A percentile compares a stretch with the other conserved stretches of the same genome.
These are phyloP conservation scores for Asarcornis scutulata DNA, from an alignment of 2,113 vertebrate genomes.

Conservation along the genomic window DNA sequence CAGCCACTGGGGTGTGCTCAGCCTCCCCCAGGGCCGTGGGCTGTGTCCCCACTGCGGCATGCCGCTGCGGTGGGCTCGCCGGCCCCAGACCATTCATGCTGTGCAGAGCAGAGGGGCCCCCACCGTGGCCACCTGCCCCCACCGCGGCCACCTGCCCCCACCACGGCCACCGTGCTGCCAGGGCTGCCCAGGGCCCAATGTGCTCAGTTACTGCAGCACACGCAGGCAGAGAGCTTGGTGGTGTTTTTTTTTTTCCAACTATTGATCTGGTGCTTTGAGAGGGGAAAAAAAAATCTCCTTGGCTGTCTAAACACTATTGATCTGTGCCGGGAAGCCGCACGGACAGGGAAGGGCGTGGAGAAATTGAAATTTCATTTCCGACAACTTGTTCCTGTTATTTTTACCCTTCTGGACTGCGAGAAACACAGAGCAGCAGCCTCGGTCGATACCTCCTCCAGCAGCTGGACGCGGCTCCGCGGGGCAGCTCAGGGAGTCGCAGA, in stretches of 20 bases:
- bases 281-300: slow-evolving; percentile 81
- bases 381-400: slow-evolving; percentile 92
- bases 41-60: too few relatives aligned
- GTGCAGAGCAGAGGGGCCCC: not conserved
- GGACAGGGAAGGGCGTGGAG: slow-evolving; percentile 87
- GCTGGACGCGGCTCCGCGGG: not conserved
- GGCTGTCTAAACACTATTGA: slow-evolving; percentile 95
- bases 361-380: slow-evolving; percentile 93
- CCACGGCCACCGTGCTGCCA: fast-evolving
- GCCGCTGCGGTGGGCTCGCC: fast-evolving
- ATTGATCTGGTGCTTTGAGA: slow-evolving; percentile 88
- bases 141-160: fast-evolving
- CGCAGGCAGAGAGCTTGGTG: slow-evolving; percentile 69
- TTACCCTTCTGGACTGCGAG: slow-evolving; percentile 77
- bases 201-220: slow-evolving; percentile 86
- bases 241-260: slow-evolving; percentile 74
- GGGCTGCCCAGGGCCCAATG: not conserved
- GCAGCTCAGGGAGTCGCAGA: fast-evolving
- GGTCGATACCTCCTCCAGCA: slow-evolving; percentile 70
- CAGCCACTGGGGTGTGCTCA: not conserved
- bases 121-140: fast-evolving
- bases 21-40: not conserved
- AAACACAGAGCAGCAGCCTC: slow-evolving; percentile 75
- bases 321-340: slow-evolving; percentile 83
- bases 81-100: fast-evolving